Percentiles rank a stretch among this genome's conserved stretches.
These are phyloP conservation scores for Peromyscus leucopus DNA, from an alignment of 2,113 vertebrate species.

Conservation along the genomic window DNA sequence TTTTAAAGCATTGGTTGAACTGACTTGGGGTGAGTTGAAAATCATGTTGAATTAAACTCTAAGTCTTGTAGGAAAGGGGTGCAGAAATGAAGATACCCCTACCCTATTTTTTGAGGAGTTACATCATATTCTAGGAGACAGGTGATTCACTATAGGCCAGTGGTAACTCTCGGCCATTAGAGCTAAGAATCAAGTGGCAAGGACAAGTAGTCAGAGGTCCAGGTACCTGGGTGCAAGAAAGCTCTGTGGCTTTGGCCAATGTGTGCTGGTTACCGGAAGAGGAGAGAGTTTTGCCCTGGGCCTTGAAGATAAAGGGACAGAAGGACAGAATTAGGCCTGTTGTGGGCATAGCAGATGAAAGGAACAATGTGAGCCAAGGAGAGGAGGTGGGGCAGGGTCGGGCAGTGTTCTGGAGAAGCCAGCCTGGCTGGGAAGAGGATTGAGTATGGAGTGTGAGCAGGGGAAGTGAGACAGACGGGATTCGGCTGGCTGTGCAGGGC, in stretches of 20 bases:
- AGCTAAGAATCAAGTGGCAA: not conserved
- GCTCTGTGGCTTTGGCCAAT: not conserved
- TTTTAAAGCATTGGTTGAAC: conserved; percentile 7
- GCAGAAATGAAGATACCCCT: not conserved
- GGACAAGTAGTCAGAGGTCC: not conserved
- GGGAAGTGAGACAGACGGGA: no score
- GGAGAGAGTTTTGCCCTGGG: not conserved
- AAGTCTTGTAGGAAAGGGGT: not conserved
- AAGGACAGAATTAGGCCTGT: not conserved
- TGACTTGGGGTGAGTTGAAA: conserved; percentile 40
- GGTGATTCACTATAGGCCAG: not conserved
- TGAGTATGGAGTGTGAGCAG: not conserved
- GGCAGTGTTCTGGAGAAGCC: not conserved
- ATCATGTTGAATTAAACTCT: conserved; percentile 54
- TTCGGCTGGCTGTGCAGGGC: not conserved
- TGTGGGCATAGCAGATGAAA: not conserved
- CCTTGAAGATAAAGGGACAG: not conserved
- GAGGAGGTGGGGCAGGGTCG: fast-evolving
- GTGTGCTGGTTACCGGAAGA: not conserved
- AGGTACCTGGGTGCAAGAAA: not conserved
- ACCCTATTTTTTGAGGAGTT: not conserved
- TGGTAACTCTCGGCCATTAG: not conserved
- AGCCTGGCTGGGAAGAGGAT: not conserved
- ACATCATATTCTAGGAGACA: not conserved
- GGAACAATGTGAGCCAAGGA: fast-evolving